Conservation (phyloP, 2,888 invertebrate species). For the Lucinisca nassula region DNA sequence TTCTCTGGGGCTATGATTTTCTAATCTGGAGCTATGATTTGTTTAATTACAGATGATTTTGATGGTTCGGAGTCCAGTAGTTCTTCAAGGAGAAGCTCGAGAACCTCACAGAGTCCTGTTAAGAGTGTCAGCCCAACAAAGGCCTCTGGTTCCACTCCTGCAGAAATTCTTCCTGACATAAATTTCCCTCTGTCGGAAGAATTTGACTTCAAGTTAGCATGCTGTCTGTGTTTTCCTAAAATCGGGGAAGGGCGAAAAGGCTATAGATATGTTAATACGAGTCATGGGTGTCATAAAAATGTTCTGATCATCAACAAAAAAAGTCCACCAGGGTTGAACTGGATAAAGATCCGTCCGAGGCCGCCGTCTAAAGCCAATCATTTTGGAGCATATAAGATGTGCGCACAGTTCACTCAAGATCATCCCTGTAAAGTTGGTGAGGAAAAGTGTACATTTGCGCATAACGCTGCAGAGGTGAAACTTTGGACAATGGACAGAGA, state of each 20-base stretch:
- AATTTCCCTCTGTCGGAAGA: constrained; percentile 75
- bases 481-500: constrained; percentile 82
- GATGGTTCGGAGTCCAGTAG: constrained; percentile 16
- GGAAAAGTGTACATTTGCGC: constrained; percentile 80
- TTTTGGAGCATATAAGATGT: constrained; percentile 78
- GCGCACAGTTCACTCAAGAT: constrained; percentile 76
- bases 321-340: constrained; percentile 65
- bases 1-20: too few relatives aligned
- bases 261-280: constrained; percentile 62
- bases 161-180: constrained; percentile 45
- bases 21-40: too few relatives aligned
- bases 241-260: constrained; percentile 80
- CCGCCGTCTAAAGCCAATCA: constrained; percentile 60
- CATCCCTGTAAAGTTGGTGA: constrained; percentile 80
- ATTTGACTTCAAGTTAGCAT: constrained; percentile 82
- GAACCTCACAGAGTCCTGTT: constrained; percentile 55
- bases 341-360: constrained; percentile 82
- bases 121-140: constrained; percentile 11
- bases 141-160: constrained; percentile 6
- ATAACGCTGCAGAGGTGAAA: constrained; percentile 77
- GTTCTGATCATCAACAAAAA: constrained; percentile 76
- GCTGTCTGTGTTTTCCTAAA: constrained; percentile 79
- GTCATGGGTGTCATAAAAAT: constrained; percentile 78
- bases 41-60: constrained; percentile 1
- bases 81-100: constrained; percentile 61